Percentiles rank a stretch among this genome's conserved stretches.
Conservation (phyloP, 2,797 vertebrate species). For the Petrocephalus sullivani region DNA sequence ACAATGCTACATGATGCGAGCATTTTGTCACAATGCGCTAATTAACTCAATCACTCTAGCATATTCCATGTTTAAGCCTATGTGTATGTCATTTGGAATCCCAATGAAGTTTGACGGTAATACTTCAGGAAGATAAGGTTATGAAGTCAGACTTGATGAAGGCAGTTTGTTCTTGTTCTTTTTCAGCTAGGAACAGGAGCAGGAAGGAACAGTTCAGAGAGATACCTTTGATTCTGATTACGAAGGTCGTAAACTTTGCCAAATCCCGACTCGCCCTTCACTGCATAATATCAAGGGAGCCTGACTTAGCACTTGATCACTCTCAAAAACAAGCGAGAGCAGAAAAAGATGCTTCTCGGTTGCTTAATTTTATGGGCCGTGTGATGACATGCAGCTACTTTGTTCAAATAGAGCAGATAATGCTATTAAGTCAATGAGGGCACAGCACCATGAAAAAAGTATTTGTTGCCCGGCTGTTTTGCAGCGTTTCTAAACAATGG, state of each 20-base stretch:
- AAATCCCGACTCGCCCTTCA: constrained; percentile 62
- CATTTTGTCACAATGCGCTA: not conserved
- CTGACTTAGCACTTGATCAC: constrained; percentile 57
- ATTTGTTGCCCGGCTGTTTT: not conserved
- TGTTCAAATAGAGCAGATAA: not conserved
- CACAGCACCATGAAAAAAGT: not conserved
- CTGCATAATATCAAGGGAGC: constrained; percentile 57
- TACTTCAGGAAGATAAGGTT: not conserved
- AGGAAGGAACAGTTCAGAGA: constrained; percentile 46
- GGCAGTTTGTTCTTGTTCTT: constrained; percentile 20
- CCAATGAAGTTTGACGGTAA: not conserved
- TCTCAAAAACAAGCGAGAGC: constrained; percentile 59
- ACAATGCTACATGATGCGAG: not conserved
- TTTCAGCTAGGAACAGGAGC: constrained; percentile 40
- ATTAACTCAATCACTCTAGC: not conserved
- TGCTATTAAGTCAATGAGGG: not conserved
- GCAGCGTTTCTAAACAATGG: not conserved
- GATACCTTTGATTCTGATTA: constrained; percentile 46
- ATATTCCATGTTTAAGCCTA: not conserved
- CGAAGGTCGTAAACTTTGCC: constrained; percentile 57
- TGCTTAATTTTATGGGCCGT: not conserved
- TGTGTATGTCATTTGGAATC: not conserved
- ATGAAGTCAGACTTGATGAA: not conserved
- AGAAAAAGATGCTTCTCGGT: not conserved
- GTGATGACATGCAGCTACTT: not conserved